Percentiles rank a stretch among this genome's conserved stretches.
phyloP scores from a whole-genome alignment of 1,140 invertebrate species.

The Mercenaria mercenaria region DNA sequence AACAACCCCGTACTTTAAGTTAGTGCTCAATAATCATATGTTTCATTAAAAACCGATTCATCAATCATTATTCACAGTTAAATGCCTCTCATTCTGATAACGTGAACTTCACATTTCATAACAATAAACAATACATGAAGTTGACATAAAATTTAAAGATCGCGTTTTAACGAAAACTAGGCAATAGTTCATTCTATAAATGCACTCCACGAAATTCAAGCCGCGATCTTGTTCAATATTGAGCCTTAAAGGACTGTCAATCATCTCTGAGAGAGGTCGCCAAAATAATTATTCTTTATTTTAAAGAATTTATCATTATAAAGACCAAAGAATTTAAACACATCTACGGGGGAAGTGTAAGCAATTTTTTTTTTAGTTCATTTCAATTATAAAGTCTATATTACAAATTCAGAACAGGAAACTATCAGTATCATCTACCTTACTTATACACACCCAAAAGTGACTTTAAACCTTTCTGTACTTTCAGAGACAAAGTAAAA shows the following conservation, averaged over 20 bases:
- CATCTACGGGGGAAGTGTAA: no score
- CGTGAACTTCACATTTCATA: not conserved
- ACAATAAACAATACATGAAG: conserved; percentile 8
- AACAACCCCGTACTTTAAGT: not conserved
- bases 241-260: not conserved
- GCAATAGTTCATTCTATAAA: not conserved
- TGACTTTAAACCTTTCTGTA: no score
- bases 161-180: not conserved
- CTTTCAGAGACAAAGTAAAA: no score
- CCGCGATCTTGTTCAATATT: not conserved
- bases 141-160: not conserved
- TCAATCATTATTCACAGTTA: conserved; percentile 6
- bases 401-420: no score
- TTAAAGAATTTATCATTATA: no score
- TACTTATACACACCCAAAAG: no score
- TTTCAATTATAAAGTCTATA: no score
- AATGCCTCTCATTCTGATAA: not conserved
- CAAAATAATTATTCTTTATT: no score
- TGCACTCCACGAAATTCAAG: not conserved
- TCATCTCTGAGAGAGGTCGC: not conserved
- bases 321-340: no score
- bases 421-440: no score
- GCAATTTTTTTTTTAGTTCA: no score
- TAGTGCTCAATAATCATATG: not conserved
- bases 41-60: conserved; percentile 16